Evolutionary conservation across 2,797 vertebrate genomes (phyloP).

Genomic region (Chanos chanos): DNA sequence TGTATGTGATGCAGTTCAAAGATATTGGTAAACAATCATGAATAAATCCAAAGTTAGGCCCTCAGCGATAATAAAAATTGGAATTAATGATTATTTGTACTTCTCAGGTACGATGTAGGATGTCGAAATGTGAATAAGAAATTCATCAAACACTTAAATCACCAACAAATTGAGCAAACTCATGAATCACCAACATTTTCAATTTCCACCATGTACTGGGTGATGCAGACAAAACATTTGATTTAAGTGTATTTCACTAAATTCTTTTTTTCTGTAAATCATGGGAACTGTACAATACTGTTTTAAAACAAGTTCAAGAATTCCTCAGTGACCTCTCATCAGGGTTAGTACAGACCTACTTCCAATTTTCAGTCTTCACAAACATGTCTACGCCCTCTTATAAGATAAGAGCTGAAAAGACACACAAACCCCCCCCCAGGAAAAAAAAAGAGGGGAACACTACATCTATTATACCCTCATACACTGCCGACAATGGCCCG

Average conservation of each 20-base stretch:
- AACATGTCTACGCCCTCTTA: no score
- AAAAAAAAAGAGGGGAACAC: no score
- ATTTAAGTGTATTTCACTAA: conserved; percentile 33
- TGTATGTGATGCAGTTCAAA: no score
- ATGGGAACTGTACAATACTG: conserved; percentile 41
- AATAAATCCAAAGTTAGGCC: no score
- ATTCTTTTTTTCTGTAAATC: conserved; percentile 27
- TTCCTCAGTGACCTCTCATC: conserved; percentile 47
- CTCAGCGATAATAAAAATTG: neutral
- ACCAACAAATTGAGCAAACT: no score
- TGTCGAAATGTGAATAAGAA: neutral
- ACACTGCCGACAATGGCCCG: neutral
- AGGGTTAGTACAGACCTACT: conserved; percentile 46
- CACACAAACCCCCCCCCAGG: no score
- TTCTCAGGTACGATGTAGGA: neutral
- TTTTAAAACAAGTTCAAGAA: conserved; percentile 40
- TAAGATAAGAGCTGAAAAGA: no score
- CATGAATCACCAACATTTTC: neutral
- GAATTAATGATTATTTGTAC: conserved; percentile 16
- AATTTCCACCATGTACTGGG: conserved; percentile 17
- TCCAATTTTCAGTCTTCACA: neutral
- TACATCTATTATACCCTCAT: no score
- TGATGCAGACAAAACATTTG: conserved; percentile 39
- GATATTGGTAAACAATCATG: no score
- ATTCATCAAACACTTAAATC: conserved; percentile 1